A percentile compares a stretch with the other conserved stretches of the same genome.
Conservation (phyloP, 2,888 invertebrate species). For the Sphecodes monilicornis region DNA sequence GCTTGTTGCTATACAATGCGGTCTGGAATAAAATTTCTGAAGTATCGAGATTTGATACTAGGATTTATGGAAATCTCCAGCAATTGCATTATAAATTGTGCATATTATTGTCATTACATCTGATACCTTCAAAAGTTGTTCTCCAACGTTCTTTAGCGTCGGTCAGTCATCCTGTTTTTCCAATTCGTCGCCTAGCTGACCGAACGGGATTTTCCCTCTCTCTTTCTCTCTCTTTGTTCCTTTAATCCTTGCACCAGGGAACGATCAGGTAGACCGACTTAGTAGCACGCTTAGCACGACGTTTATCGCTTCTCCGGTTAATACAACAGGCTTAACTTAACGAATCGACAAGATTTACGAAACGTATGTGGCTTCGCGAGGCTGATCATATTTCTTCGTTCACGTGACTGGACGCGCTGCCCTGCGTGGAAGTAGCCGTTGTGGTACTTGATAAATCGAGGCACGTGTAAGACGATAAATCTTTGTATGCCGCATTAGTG, state of each 20-base stretch:
- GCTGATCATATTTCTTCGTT: constrained; percentile 71
- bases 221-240: not conserved
- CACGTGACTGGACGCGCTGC: constrained; percentile 57
- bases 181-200: constrained; percentile 3
- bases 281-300: constrained; percentile 56
- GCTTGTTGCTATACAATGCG: not conserved
- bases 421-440: constrained; percentile 59
- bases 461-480: constrained; percentile 72
- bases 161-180: not conserved
- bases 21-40: constrained; percentile 30
- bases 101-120: constrained; percentile 43
- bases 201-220: not conserved
- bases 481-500: constrained; percentile 65
- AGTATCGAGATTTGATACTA: constrained; percentile 42
- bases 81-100: constrained; percentile 53
- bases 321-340: constrained; percentile 71
- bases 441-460: constrained; percentile 71
- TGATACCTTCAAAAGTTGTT: not conserved
- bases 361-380: constrained; percentile 67
- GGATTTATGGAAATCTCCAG: constrained; percentile 57
- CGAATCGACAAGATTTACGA: constrained; percentile 74
- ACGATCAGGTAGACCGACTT: constrained; percentile 32
- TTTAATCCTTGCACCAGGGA: constrained; percentile 38
- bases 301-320: constrained; percentile 66
- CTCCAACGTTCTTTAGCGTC: not conserved